A percentile compares a stretch with the other conserved stretches of the same genome.
Evolutionary conservation across 2,113 vertebrate genomes (phyloP).

Genomic region (Eretmochelys imbricata): DNA sequence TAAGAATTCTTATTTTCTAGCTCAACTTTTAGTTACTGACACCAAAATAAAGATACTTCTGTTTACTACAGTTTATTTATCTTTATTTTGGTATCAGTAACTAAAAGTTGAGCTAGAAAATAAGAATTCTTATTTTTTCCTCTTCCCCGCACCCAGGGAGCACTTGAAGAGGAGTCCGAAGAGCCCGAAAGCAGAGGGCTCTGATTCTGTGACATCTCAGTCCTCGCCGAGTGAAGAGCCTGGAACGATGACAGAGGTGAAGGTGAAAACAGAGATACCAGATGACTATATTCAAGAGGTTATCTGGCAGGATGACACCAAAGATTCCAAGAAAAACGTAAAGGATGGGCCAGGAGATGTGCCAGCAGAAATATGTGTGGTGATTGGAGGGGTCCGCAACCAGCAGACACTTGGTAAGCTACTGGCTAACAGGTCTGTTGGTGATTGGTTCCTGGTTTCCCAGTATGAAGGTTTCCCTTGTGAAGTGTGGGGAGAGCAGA

Average conservation of each 20-base stretch:
- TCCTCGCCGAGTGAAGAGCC: constrained; percentile 77
- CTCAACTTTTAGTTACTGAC: neutral
- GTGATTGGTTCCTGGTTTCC: accelerated
- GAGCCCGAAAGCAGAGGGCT: constrained; percentile 76
- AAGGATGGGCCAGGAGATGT: constrained; percentile 83
- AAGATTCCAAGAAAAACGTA: constrained; percentile 84
- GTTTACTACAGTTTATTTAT: neutral
- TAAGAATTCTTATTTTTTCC: neutral
- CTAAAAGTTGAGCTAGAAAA: neutral
- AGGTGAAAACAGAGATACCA: constrained; percentile 86
- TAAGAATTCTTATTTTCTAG: no score
- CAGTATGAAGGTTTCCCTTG: neutral
- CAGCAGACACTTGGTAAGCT: constrained; percentile 92
- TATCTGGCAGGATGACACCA: constrained; percentile 84
- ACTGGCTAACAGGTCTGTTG: accelerated
- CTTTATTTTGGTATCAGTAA: no score
- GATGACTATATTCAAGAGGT: constrained; percentile 83
- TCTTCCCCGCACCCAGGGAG: constrained; percentile 73
- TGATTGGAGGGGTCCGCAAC: constrained; percentile 92
- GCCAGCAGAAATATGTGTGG: constrained; percentile 96
- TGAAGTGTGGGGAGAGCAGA: neutral
- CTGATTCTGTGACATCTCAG: constrained; percentile 69
- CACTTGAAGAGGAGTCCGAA: constrained; percentile 78
- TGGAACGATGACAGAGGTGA: constrained; percentile 83
- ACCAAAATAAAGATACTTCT: neutral